Base-by-base conservation (phyloP, 1,140 invertebrate genomes). In the Carposina sasakii region DNA sequence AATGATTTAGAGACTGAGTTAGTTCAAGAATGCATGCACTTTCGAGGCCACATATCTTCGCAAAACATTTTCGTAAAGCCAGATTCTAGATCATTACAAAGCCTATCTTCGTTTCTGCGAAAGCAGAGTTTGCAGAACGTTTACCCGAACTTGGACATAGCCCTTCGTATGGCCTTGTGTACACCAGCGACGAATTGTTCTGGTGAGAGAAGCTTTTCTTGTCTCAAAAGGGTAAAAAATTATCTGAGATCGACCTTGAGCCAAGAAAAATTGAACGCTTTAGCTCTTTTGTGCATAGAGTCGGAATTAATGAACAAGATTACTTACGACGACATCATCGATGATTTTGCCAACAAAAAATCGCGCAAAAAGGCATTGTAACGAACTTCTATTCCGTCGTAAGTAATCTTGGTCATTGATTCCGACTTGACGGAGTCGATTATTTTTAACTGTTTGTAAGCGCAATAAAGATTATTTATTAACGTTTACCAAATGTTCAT, bases 221-320 rank as follows among this genome's bases (percentile, higher is more conserved):
- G 31, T 13, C 15, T 33, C 4, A 41, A 46, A 22, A 3, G 43
- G 16, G 24, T 39, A 16, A 30, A 48, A 40, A 40, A 39, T 17
- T 39, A 48, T 40, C 46, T 28, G 30, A 22, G 46, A 40, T 48
- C 46, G n/a, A 39, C 46, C 12, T 40, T 48, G 34, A 41, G 28
- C 47, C 50, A 40, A 52, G 43, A 52, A 52, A 46, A 52, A 30
- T 19, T 52, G 10, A 46, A 46, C 30, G 34, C 36, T 24, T 52
- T 52, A 47, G 9, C 50, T 52, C 43, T 52, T 41, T 33, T 52
- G 28, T 46, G 44, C 43, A 52, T 52, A 41, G 43, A 52, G 37
- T 31, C 50, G 42, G 50, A 52, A 24, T 36, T 52, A 33, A 46
- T 41, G 23, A 52, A 47, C 37, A 47, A 40, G 24, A 52, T 52